Evolutionary conservation across 2,888 invertebrate species (phyloP).

Genomic region (Timema cristinae): DNA sequence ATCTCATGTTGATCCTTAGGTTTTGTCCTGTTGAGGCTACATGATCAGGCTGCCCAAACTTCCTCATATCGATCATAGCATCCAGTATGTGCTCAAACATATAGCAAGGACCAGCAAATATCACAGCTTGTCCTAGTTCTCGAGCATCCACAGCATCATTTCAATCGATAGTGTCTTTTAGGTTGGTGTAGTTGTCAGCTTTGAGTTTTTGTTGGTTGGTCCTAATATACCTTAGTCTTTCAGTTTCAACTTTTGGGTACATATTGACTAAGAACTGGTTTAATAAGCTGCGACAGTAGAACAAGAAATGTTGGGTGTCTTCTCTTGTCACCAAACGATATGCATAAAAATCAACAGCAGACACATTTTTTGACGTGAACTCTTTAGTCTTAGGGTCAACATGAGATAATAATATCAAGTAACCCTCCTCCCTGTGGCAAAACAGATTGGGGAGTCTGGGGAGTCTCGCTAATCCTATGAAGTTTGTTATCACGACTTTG

Average conservation of each 20-base stretch:
- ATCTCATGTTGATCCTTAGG: no score
- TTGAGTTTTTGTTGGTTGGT: slow-evolving; percentile 28
- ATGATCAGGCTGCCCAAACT: slow-evolving; percentile 41
- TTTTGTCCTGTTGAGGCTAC: slow-evolving; percentile 34
- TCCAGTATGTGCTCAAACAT: slow-evolving; percentile 38
- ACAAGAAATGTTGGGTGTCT: slow-evolving; percentile 24
- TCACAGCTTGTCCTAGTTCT: slow-evolving; percentile 30
- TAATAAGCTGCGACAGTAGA: slow-evolving; percentile 31
- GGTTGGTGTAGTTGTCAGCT: slow-evolving; percentile 34
- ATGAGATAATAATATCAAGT: slow-evolving; percentile 24
- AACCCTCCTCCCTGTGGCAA: slow-evolving; percentile 33
- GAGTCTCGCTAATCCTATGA: not conserved
- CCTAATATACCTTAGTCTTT: slow-evolving; percentile 31
- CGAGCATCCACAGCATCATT: slow-evolving; percentile 19
- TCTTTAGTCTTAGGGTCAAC: slow-evolving; percentile 23
- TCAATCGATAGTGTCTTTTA: slow-evolving; percentile 30
- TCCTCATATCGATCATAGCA: slow-evolving; percentile 40
- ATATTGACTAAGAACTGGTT: slow-evolving; percentile 37
- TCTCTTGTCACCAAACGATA: slow-evolving; percentile 32
- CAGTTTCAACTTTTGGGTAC: slow-evolving; percentile 31
- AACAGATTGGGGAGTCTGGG: slow-evolving; percentile 38
- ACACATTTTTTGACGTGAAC: slow-evolving; percentile 18
- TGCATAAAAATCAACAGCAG: slow-evolving; percentile 33
- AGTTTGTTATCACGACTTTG: slow-evolving; percentile 27
- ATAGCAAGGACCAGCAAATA: slow-evolving; percentile 32